Percentiles rank a stretch among this genome's conserved stretches.
Evolutionary conservation across 2,113 vertebrate genomes (phyloP).

Genomic region (Sturnus vulgaris): DNA sequence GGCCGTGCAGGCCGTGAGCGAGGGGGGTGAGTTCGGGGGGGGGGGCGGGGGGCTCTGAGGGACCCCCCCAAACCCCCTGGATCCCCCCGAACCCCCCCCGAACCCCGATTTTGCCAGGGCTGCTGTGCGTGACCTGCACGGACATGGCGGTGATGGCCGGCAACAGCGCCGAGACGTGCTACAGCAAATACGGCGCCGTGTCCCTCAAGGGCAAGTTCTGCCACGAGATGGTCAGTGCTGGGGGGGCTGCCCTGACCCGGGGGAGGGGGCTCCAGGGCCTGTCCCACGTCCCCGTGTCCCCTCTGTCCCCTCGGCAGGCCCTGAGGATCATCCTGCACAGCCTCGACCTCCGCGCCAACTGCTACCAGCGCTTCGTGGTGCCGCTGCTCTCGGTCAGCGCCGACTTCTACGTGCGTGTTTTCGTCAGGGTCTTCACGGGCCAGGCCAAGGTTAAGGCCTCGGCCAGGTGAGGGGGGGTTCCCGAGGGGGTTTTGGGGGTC

Average conservation of each 20-base stretch:
- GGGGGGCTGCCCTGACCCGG: neutral
- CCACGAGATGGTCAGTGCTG: constrained; percentile 88
- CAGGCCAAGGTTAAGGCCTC: constrained; percentile 89
- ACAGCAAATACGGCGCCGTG: constrained; percentile 90
- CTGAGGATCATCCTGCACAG: constrained; percentile 89
- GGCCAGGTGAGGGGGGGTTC: constrained; percentile 74
- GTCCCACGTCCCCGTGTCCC: rapidly evolving
- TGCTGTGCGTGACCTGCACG: constrained; percentile 90
- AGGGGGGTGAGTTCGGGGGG: constrained; percentile 79
- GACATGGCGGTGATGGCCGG: constrained; percentile 93
- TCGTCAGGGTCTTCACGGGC: constrained; percentile 83
- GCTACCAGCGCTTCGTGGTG: constrained; percentile 89
- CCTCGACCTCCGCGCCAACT: constrained; percentile 84
- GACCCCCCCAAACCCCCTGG: neutral
- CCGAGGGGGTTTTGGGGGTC: neutral
- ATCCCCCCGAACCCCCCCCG: rapidly evolving
- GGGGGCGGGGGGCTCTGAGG: rapidly evolving
- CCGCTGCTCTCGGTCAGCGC: constrained; percentile 87
- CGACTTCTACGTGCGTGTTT: constrained; percentile 91
- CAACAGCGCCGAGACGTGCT: constrained; percentile 88
- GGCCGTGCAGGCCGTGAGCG: constrained; percentile 84
- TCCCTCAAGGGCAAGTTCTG: constrained; percentile 90
- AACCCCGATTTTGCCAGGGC: constrained; percentile 58
- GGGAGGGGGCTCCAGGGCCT: neutral
- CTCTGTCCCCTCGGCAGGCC: constrained; percentile 62